Percentiles rank a stretch among this genome's conserved stretches.
phyloP scores from a whole-genome alignment of 2,888 invertebrate genomes.

The Pharmacophagus antenor region DNA sequence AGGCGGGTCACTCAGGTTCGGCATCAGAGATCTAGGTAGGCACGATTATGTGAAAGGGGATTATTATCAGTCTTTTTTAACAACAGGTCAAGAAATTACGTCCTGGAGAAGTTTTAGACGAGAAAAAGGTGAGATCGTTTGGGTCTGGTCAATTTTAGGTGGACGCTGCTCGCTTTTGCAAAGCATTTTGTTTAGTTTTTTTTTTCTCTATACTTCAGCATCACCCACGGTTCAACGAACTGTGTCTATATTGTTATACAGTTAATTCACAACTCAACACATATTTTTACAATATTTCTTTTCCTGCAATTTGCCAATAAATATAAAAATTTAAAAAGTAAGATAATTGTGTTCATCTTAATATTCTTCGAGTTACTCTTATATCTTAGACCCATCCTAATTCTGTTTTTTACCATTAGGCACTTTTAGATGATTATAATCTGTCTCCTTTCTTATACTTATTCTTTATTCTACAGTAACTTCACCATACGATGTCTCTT shows the following conservation, averaged over 20 bases:
- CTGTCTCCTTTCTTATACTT: conserved; percentile 35
- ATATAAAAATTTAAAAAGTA: conserved; percentile 29
- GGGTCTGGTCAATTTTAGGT: conserved; percentile 76
- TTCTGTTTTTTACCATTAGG: conserved; percentile 37
- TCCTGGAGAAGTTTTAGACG: conserved; percentile 95
- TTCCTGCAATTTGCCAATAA: conserved; percentile 16
- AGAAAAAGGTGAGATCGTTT: conserved; percentile 92
- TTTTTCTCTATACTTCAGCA: conserved; percentile 45
- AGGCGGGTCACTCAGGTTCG: conserved; percentile 69
- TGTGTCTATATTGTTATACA: conserved; percentile 38
- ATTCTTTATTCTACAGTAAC: conserved; percentile 5
- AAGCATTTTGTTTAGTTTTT: conserved; percentile 69
- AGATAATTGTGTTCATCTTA: conserved; percentile 9
- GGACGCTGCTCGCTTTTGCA: conserved; percentile 79
- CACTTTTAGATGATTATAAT: conserved; percentile 42
- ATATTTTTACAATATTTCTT: conserved; percentile 28
- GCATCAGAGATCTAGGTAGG: conserved; percentile 74
- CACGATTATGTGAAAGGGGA: conserved; percentile 47
- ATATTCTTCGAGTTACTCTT: conserved; percentile 6
- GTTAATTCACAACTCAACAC: conserved; percentile 30
- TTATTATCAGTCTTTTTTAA: conserved; percentile 76
- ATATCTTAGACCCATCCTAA: conserved; percentile 15
- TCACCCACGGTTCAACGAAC: conserved; percentile 48
- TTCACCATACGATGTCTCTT: conserved; percentile 33
- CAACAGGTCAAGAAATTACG: conserved; percentile 93